Conservation (phyloP, 2,113 vertebrate genomes). For the Salminus brasiliensis region DNA sequence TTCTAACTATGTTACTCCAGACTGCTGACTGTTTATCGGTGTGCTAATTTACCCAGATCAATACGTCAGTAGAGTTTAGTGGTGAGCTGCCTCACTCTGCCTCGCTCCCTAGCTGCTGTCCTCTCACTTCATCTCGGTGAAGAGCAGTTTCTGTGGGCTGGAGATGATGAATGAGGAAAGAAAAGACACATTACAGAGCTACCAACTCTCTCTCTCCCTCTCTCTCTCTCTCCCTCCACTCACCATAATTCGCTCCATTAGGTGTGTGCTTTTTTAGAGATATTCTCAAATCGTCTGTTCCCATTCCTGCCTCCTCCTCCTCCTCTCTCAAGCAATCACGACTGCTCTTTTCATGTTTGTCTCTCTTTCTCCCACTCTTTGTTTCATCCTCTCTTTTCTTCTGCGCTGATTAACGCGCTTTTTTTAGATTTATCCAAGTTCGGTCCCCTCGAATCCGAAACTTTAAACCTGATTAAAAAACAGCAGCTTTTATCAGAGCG, state of each 20-base stretch:
- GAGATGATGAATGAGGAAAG: neutral
- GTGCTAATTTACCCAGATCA: constrained; percentile 25
- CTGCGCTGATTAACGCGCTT: neutral
- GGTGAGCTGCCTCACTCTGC: no score
- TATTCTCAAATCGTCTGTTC: constrained; percentile 25
- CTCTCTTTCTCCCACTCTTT: constrained; percentile 16
- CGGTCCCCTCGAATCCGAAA: neutral
- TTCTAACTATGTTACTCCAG: neutral
- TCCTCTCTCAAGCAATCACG: neutral
- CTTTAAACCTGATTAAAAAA: neutral
- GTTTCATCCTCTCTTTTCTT: constrained; percentile 31
- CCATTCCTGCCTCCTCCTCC: constrained; percentile 22
- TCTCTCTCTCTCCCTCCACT: constrained; percentile 7
- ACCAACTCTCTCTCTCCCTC: neutral
- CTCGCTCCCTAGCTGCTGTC: neutral
- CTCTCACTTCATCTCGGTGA: neutral
- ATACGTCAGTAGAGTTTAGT: neutral
- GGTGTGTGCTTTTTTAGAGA: constrained; percentile 1
- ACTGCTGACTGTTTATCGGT: neutral
- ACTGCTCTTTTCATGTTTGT: neutral
- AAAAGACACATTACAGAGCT: neutral
- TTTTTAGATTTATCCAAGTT: neutral
- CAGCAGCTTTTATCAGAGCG: neutral
- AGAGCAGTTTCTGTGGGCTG: neutral
- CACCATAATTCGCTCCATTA: constrained; percentile 17